Base-by-base conservation (phyloP, 2,888 invertebrate species). In the Drosophila trichaetosa region DNA sequence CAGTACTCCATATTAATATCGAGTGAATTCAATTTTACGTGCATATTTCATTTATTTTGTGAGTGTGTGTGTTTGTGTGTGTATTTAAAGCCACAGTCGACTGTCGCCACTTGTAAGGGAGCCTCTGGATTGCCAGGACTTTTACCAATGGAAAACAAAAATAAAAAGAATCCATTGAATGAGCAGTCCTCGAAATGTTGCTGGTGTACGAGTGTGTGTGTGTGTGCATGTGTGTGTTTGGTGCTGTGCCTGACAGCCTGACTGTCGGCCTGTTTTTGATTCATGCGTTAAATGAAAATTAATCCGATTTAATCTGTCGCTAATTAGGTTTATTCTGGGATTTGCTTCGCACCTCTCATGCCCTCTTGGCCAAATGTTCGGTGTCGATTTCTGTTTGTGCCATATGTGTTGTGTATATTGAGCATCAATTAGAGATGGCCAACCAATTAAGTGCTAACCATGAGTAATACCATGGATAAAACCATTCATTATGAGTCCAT, bases 211-310 rank as follows among this genome's bases (percentile, higher is more conserved):
- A 16, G 59, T 11, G 49, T 36, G 54, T 31, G 38, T 21, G n/a
- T 18, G 31, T 6, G 60, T 57, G 52, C 16, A 48, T 18, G 36
- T 34, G 48, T 18, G 46, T 21, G n/a, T 34, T 42, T 46, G 59
- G 53, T 38, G 68, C 67, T 87, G 87, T 61, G 64, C 42, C 64
- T 86, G 87, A 64, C 86, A 80, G 60, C 57, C 53, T 48, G 64
- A 65, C 79, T 77, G 82, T 71, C 77, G 69, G 83, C 69, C 88
- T 85, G 90, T 62, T 76, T 90, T 88, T 87, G 87, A 86, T 89
- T 90, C 90, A 87, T 90, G 90, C 80, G 87, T 90, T 86, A 90
- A 90, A 87, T 90, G 87, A 86, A 87, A 87, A 90, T 87, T 90
- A 87, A 87, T 87, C 90, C 89, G 87, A 87, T 87, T 90, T 87